Conservation (phyloP, 1,140 invertebrate genomes). For the Marisa cornuarietis region DNA sequence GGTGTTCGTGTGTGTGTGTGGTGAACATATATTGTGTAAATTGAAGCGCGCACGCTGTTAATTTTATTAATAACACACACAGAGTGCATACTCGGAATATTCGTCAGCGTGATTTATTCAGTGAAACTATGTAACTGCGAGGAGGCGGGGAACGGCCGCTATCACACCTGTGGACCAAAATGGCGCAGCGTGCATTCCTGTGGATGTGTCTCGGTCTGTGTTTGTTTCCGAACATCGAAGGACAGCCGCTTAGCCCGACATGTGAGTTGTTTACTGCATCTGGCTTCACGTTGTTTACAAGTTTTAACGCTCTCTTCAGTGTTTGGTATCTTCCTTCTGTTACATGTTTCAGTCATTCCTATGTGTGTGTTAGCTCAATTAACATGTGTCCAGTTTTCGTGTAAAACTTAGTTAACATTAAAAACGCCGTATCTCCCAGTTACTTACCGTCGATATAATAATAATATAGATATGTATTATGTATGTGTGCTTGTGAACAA, state of each 20-base stretch:
- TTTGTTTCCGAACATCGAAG: not conserved
- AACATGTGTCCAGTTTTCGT: too few relatives aligned
- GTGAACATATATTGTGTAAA: not conserved
- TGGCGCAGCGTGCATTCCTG: not conserved
- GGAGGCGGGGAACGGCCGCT: not conserved
- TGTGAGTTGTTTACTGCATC: not conserved
- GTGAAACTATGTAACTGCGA: not conserved
- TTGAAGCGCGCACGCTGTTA: not conserved
- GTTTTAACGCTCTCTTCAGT: not conserved
- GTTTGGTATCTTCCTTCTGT: not conserved
- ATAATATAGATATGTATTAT: not conserved
- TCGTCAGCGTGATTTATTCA: too few relatives aligned
- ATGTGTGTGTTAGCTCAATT: not conserved
- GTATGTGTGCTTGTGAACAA: too few relatives aligned
- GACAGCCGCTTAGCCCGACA: not conserved
- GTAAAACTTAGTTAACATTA: too few relatives aligned
- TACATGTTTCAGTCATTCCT: not conserved
- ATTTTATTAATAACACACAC: not conserved
- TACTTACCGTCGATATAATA: not conserved
- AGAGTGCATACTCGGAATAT: not conserved
- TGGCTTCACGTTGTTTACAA: too few relatives aligned
- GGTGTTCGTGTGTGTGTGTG: too few relatives aligned
- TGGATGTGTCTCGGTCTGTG: not conserved
- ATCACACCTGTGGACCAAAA: not conserved
- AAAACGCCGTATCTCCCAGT: too few relatives aligned